Base-by-base conservation (phyloP, 2,113 vertebrate genomes). In the Lichenostomus cassidix region DNA sequence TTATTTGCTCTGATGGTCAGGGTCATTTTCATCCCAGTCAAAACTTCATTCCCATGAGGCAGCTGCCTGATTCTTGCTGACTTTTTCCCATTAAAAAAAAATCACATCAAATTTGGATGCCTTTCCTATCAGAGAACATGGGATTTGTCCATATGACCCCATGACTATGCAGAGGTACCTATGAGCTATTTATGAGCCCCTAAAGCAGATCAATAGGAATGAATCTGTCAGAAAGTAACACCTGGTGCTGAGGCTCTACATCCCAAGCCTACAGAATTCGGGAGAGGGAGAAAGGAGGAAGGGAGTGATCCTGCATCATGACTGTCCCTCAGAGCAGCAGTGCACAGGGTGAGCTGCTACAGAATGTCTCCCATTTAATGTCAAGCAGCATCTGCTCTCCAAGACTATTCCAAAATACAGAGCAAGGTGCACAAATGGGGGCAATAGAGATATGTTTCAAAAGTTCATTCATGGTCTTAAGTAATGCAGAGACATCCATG, bases 11-110 rank as follows among this genome's bases (percentile, higher is more conserved):
- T 89, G 80, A 81, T 93, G 83, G 37, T 75, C 80, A 81, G 77
- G 76, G 92, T 81, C 69, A 89, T 83, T 90, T 90, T 88, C 69
- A 53, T 80, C 55, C 47, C 64, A 89, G 83, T 76, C 83, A 93
- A 68, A 92, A 95, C n/a, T 83, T 90, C 68, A 89, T 89, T 60
- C 80, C 53, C 83, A 68, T 79, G 73, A 83, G 80, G 41, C n/a
- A 87, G 47, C 53, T 92, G 69, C 16, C 59, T 81, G 41, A 86
- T 83, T 88, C 60, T 81, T 75, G 23, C 39, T 75, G 69, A 67
- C 13, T 15, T 25, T 87, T 85, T 67, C 28, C 44, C 74, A 60
- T 29, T 4, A 12, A 64, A 50, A 31, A 42, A 85, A 58, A 68
- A 8, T 5, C 25, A 18, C 39, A 63, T 63, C 6, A 65, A 37